Conservation (phyloP, 2,113 vertebrate genomes). For the Hippocampus zosterae region DNA sequence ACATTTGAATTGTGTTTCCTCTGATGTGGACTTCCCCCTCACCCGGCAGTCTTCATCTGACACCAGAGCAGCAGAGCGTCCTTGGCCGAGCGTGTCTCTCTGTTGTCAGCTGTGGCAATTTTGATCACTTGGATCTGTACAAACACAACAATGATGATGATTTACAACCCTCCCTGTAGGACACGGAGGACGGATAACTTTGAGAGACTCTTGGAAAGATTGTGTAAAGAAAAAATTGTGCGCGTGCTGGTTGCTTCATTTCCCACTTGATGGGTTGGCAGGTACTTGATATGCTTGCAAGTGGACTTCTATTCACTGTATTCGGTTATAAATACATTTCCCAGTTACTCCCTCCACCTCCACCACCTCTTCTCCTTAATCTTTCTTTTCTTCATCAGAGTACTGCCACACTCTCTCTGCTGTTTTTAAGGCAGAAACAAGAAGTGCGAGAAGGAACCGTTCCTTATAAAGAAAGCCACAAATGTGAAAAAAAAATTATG, state of each 20-base stretch:
- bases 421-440: conserved; percentile 13
- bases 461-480: conserved; percentile 6
- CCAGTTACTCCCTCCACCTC: conserved; percentile 28
- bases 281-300: conserved; percentile 8
- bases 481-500: background rate
- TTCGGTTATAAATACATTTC: conserved; percentile 25
- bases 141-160: background rate
- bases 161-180: background rate
- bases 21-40: conserved; percentile 32
- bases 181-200: background rate
- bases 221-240: background rate
- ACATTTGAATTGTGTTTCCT: background rate
- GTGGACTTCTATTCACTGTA: conserved; percentile 29
- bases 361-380: background rate
- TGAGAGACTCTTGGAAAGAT: background rate
- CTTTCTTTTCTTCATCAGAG: conserved; percentile 8
- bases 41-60: conserved; percentile 95
- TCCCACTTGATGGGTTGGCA: too few species aligned
- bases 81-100: conserved; percentile 92
- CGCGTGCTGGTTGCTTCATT: background rate
- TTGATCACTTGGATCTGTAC: conserved; percentile 91
- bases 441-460: conserved; percentile 10
- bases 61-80: conserved; percentile 94
- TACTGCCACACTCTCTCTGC: conserved; percentile 45
- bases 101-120: conserved; percentile 92